These are phyloP conservation scores for Myiozetetes cayanensis DNA, from an alignment of 2,113 vertebrate species.

Conservation along the genomic window DNA sequence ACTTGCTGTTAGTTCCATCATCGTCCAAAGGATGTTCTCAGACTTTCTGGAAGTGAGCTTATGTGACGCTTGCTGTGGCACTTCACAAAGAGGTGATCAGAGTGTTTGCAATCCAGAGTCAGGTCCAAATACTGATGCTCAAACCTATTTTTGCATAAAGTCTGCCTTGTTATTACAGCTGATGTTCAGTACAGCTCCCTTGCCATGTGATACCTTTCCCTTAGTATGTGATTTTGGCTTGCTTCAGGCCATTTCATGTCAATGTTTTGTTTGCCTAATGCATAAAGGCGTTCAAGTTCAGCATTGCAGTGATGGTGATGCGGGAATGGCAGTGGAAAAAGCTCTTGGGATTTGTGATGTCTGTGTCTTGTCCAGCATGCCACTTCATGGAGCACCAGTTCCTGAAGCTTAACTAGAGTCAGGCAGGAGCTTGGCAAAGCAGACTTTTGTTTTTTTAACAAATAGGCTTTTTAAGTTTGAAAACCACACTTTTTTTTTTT, in stretches of 20 bases:
- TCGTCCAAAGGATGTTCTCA: background rate
- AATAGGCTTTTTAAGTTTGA: background rate
- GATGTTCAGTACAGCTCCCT: background rate
- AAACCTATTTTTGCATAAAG: background rate
- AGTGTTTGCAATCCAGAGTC: background rate
- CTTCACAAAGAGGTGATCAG: background rate
- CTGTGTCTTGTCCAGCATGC: background rate
- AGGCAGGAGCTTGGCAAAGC: background rate
- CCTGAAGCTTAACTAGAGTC: background rate
- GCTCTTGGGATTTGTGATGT: background rate
- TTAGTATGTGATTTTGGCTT: background rate
- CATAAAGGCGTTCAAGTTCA: background rate
- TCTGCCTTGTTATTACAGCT: background rate
- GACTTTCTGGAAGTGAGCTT: background rate
- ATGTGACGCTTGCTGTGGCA: fast-evolving
- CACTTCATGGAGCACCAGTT: background rate
- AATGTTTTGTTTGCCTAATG: background rate
- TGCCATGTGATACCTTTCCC: background rate
- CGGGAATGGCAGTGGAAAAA: background rate
- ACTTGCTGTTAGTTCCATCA: background rate
- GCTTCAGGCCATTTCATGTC: background rate
- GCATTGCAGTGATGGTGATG: background rate
- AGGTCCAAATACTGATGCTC: background rate
- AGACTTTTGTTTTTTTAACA: background rate
- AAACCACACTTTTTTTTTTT: background rate